These are phyloP conservation scores for Fragariocoptes setiger DNA, from an alignment of 1,140 invertebrate genomes.

Conservation along the genomic window DNA sequence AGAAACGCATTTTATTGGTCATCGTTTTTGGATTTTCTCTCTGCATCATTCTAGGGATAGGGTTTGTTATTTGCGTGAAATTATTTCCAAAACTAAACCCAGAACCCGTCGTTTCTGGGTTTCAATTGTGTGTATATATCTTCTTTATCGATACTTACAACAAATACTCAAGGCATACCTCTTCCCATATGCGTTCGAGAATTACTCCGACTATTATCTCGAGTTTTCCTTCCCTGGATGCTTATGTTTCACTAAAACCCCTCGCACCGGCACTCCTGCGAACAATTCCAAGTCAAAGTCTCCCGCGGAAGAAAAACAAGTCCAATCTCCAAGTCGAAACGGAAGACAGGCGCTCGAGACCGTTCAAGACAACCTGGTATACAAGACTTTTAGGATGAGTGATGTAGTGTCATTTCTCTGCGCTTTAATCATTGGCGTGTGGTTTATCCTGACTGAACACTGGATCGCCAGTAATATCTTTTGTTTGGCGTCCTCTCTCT, in stretches of 20 bases:
- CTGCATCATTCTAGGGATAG: slow-evolving; percentile 53
- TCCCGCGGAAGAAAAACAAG: background rate
- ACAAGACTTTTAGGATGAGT: slow-evolving; percentile 66
- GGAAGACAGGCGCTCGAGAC: slow-evolving; percentile 16
- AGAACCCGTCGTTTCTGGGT: slow-evolving; percentile 64
- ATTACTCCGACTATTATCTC: slow-evolving; percentile 53
- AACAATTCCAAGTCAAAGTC: background rate
- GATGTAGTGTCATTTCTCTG: slow-evolving; percentile 52
- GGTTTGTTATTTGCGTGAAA: slow-evolving; percentile 53
- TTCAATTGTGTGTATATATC: slow-evolving; percentile 70
- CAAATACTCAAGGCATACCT: slow-evolving; percentile 48
- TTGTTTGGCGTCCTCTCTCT: slow-evolving; percentile 86
- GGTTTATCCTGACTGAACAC: slow-evolving; percentile 84
- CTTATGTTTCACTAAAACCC: background rate
- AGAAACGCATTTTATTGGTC: slow-evolving; percentile 71
- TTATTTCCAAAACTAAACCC: slow-evolving; percentile 89
- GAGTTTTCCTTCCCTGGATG: slow-evolving; percentile 28
- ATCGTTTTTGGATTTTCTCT: slow-evolving; percentile 87
- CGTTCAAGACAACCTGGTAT: slow-evolving; percentile 26
- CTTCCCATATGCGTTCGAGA: slow-evolving; percentile 46
- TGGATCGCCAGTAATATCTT: slow-evolving; percentile 98
- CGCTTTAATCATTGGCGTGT: slow-evolving; percentile 47
- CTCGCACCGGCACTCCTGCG: background rate
- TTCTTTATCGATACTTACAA: slow-evolving; percentile 53
- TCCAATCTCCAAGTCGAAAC: slow-evolving; percentile 28